phyloP scores from a whole-genome alignment of 2,113 vertebrate genomes.

The Bufo gargarizans region DNA sequence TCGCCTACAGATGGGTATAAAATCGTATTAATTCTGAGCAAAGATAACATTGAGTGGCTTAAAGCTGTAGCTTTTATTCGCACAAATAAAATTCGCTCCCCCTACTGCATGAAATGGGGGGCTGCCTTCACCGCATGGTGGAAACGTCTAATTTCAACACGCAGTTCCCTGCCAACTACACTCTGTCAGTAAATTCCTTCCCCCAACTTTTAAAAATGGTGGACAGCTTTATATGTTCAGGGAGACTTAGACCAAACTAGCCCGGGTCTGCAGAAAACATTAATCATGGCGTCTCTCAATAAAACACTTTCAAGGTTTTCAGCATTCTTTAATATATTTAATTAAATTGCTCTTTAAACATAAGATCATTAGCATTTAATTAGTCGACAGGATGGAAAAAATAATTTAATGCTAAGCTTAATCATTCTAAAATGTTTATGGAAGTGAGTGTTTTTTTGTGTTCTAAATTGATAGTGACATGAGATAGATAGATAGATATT shows the following conservation, averaged over 20 bases:
- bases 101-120: background rate
- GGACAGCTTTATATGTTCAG: conserved; percentile 9
- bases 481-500: conserved; percentile 9
- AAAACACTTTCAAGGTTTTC: conserved; percentile 21
- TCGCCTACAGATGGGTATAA: background rate
- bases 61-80: conserved; percentile 5
- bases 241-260: background rate
- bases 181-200: conserved; percentile 25
- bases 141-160: conserved; percentile 9
- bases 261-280: background rate
- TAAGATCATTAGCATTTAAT: conserved; percentile 40
- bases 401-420: background rate
- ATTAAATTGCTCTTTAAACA: conserved; percentile 16
- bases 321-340: conserved; percentile 16
- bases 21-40: background rate
- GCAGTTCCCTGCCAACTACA: conserved; percentile 1
- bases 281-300: background rate
- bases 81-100: background rate
- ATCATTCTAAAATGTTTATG: background rate
- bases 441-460: background rate
- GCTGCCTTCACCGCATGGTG: background rate
- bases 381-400: conserved; percentile 12
- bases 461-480: background rate
- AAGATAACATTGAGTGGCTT: background rate
- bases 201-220: conserved; percentile 26